Evolutionary conservation across 1,140 invertebrate genomes (phyloP), one percentile per base, ranked within the genome.

Genomic region (Onthophagus taurus): DNA sequence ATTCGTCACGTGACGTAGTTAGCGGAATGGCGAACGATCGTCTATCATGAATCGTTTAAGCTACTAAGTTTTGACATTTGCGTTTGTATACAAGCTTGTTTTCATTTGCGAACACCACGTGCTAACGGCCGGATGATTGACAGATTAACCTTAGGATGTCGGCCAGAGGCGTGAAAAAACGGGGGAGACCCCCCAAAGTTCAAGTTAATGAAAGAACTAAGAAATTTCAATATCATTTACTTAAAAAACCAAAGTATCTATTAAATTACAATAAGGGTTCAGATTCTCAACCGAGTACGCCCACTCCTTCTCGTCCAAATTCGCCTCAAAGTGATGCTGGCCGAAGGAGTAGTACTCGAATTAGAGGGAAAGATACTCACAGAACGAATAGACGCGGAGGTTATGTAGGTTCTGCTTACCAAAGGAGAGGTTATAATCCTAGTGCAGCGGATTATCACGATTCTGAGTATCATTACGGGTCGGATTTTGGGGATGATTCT

Each of bases 231-330:
- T 87, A 83, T 69, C 81, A 87, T 70, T 70, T 89, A 60, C 75
- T 91, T 63, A 90, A 91, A 69, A 93, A 92, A 67, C 89, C 89
- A 6, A 91, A 89, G 75, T 92, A 91, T 69, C 73, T 89, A 55
- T 71, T 77, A 64, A 76, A 77, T 57, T 73, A 78, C 63, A 75
- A 73, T 59, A 75, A 74, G 57, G 81, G 75, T 48, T 71, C 73
- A 2, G 73, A 80, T 55, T 82, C 79, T 58, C 75, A 84, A 54
- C 72, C 77, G 13, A 84, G 82, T 57, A 87, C 87, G 7, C 85
- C 86, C 7, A 81, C 77, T 8, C 75, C 76, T 3, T 87, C 84
- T 3, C 70, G 85, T 60, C 77, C 78, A 23, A 80, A 77, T 21
- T 84, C 84, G 6, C 84, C 85, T 2, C 76, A 80, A 49, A 83